Base-by-base conservation (phyloP, 2,113 vertebrate genomes). In the Cercopithecus mona region DNA sequence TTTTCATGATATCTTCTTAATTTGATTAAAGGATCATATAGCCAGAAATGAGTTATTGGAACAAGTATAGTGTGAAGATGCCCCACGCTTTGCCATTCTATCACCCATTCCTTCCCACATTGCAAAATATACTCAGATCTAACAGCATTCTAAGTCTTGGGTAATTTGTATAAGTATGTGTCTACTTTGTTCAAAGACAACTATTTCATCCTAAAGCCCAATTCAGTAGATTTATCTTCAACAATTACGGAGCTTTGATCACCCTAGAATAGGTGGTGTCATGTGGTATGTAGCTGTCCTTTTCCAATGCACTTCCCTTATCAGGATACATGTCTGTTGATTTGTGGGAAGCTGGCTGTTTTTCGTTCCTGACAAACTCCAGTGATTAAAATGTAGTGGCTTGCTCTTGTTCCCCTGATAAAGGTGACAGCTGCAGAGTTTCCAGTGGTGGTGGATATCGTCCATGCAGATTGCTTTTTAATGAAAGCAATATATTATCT, bases 381-480 rank as follows among this genome's bases (percentile, higher is more conserved):
- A 99, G 99, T 99, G 99, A 99, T 99, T 99, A 99, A 99, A 99
- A 99, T 99, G 99, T 99, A 99, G 99, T 99, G 99, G 99, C 98
- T 99, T 98, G 99, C 98, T 99, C 99, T 98, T 98, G 98, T 98
- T 99, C 98, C 98, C 98, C 98, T 99, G 99, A 99, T 99, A 99
- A 99, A 99, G 98, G 99, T 99, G 99, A 99, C 99, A 99, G 99
- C 99, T 99, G 98, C 98, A 98, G 98, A 98, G 98, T 99, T 99
- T 99, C 98, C 98, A 98, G 98, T 99, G 99, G 98, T 99, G 99
- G 99, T 99, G 98, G 99, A 99, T 99, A 99, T 98, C 98, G 98
- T 99, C 99, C 99, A 99, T 99, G 99, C 99, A 99, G 99, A 99
- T 99, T 99, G 99, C 98, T 99, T 99, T 99, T 99, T 99, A 99